Conservation (phyloP, 2,797 vertebrate species). For the Liasis olivaceus region DNA sequence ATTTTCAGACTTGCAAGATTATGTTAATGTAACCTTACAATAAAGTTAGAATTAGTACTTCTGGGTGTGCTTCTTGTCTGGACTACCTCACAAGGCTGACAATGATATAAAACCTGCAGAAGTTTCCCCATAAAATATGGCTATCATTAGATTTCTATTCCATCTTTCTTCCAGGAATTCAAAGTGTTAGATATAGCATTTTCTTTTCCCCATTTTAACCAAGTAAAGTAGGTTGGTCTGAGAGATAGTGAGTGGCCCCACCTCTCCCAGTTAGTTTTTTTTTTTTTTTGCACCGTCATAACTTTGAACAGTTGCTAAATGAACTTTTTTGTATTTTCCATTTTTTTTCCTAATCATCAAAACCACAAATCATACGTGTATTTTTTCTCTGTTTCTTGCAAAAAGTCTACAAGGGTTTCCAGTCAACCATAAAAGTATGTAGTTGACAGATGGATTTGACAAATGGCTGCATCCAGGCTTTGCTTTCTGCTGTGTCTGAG, state of each 20-base stretch:
- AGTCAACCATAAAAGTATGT: no score
- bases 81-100: not conserved
- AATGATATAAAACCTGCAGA: not conserved
- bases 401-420: no score
- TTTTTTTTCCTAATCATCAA: no score
- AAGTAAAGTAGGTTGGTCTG: not conserved
- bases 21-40: not conserved
- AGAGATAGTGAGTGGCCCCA: not conserved
- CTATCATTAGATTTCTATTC: not conserved
- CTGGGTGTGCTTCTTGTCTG: not conserved
- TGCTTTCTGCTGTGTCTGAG: no score
- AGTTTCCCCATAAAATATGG: not conserved
- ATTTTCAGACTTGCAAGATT: not conserved
- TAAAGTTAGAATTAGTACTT: not conserved
- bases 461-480: no score
- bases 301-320: no score
- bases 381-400: no score
- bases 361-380: no score
- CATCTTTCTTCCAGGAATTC: not conserved
- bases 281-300: no score
- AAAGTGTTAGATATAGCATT: no score
- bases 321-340: no score
- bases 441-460: no score
- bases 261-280: not conserved
- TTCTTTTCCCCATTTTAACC: not conserved